Evolutionary conservation across 2,113 vertebrate genomes (phyloP).

Genomic region (Archilochus colubris): DNA sequence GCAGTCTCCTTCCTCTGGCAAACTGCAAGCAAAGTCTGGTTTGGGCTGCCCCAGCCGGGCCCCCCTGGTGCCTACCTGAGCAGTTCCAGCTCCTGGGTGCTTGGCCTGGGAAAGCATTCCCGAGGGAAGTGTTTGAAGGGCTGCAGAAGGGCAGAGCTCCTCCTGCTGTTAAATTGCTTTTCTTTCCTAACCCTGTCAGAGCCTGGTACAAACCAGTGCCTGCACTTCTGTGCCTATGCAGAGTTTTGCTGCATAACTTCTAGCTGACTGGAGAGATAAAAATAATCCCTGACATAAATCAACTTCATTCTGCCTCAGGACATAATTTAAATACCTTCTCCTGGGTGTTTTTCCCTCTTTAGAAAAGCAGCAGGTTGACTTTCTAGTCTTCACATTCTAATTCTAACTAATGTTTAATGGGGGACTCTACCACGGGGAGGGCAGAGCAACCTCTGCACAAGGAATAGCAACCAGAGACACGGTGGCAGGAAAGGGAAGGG

Average conservation of each 20-base stretch:
- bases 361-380: not conserved
- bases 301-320: constrained; percentile 37
- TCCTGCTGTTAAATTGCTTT: not conserved
- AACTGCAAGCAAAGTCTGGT: accelerated
- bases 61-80: not conserved
- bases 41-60: accelerated
- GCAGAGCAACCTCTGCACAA: not conserved
- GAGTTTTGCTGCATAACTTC: not conserved
- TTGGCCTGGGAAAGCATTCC: not conserved
- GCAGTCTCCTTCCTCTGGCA: not conserved
- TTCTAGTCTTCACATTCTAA: not conserved
- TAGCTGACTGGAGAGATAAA: constrained; percentile 48
- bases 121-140: accelerated
- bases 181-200: accelerated
- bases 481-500: not conserved
- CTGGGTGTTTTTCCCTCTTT: constrained; percentile 18
- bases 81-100: not conserved
- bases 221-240: not conserved
- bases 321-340: constrained; percentile 43
- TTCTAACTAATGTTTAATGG: not conserved
- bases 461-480: not conserved
- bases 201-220: not conserved
- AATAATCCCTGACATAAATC: constrained; percentile 62
- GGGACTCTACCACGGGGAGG: not conserved
- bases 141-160: not conserved